Base-by-base conservation (phyloP, 1,140 invertebrate species). In the Akabosia matsudoensis region DNA sequence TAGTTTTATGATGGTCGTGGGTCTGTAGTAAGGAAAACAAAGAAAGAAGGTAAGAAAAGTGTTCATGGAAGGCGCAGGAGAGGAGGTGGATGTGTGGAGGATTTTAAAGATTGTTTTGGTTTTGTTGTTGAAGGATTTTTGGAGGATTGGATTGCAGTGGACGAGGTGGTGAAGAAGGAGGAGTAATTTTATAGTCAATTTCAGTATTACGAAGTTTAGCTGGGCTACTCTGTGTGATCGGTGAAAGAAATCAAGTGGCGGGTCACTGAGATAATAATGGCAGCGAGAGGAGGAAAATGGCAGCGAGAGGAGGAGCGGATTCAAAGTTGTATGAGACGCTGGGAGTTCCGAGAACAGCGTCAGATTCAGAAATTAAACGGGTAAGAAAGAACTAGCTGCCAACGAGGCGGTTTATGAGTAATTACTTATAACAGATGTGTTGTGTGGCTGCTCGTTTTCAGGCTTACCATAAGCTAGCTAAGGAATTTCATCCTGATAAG, bases 401-500 rank as follows among this genome's bases (percentile, higher is more conserved):
- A 18, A 45, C 7, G 7, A 18, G 37, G n/a, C 3, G n/a, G 14
- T 56, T 56, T n/a, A 56, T 56, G 7, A 88, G 80, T 67, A 86
- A 84, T 79, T 56, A n/a, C n/a, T n/a, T n/a, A n/a, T n/a, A n/a
- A n/a, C n/a, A n/a, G n/a, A n/a, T n/a, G n/a, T n/a, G n/a, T n/a
- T n/a, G n/a, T n/a, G 14, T 56, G 10, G 54, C 24, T 13, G 14
- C 88, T 89, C 86, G 88, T 88, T 52, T 81, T 22, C 79, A 94
- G 92, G 90, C 90, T 80, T 95, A 95, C 85, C 88, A 92, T 75
- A 92, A 92, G 85, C 84, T 95, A 80, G 93, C 93, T 3, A 94
- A 93, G 85, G 92, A 94, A 87, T 94, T 90, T 84, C 93, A 95
- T 86, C 93, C 93, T 26, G 93, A 95, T 82, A 95, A 94, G 83